Evolutionary conservation across 2,113 vertebrate genomes (phyloP).

Genomic region (Psittacus erithacus): DNA sequence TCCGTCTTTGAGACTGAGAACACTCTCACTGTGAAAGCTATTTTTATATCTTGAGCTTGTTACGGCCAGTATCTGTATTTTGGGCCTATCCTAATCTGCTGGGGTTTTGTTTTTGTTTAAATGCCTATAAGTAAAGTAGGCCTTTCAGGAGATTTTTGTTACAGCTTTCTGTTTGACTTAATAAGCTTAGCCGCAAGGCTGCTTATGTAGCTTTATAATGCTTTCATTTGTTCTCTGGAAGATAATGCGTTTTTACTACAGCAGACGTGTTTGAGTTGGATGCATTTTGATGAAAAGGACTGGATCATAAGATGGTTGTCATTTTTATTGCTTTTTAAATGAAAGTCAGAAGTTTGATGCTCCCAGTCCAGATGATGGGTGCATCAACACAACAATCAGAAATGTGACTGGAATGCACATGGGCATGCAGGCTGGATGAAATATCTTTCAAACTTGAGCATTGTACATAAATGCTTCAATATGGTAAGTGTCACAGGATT

Average conservation of each 20-base stretch:
- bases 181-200: slow-evolving; percentile 10
- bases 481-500: not conserved
- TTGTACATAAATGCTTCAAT: not conserved
- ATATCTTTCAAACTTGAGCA: not conserved
- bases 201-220: not conserved
- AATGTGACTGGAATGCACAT: not conserved
- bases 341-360: not conserved
- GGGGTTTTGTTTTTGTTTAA: slow-evolving; percentile 28
- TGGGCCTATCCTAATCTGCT: not conserved
- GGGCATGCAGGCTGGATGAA: not conserved
- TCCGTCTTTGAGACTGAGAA: not conserved
- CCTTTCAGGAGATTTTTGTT: slow-evolving; percentile 12
- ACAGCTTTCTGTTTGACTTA: not conserved
- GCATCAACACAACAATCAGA: not conserved
- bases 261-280: not conserved
- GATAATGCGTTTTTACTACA: not conserved
- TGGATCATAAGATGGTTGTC: not conserved
- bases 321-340: slow-evolving; percentile 9
- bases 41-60: not conserved
- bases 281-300: not conserved
- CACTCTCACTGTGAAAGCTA: not conserved
- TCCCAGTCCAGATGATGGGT: not conserved
- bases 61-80: slow-evolving; percentile 2
- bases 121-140: not conserved
- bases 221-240: slow-evolving; percentile 16